Evolutionary conservation across 2,797 vertebrate species (phyloP), one percentile per base, ranked within the genome.

Genomic region (Micrastur ruficollis): DNA sequence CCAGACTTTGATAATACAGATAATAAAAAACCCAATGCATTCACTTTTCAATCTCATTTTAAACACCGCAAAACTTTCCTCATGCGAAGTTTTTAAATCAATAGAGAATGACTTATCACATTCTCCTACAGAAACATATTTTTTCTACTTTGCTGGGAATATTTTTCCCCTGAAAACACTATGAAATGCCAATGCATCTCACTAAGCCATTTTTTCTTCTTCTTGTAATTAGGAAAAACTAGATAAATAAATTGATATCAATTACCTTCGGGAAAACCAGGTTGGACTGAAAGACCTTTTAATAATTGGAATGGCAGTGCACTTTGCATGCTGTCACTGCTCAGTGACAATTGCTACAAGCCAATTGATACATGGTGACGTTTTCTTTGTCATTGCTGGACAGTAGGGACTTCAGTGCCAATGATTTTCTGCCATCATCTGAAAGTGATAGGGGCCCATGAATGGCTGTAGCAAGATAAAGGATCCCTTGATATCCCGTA

Each of bases 371-470:
- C 27, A 32, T 4, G 14, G 71, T 67, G 76, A 97, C 14, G 90
- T 95, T 98, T 97, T 96, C 97, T 98, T 98, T 98, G 97, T 98
- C 97, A 96, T 94, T 93, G 87, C 91, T 97, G 95, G 93, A 97
- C 96, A 96, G 96, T 65, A 94, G 96, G 80, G 96, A 97, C 92
- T 95, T 97, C 81, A 96, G 70, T 86, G 81, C 86, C 95, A 98
- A 97, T 89, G 98, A 98, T 98, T 98, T 98, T 98, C 98, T 98
- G 98, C 97, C 97, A 97, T 94, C 95, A 88, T 95, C 85, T 94
- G 80, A 97, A 98, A 98, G 95, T 95, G 97, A 97, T 98, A 98
- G 97, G n/a, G 90, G 90, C 89, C 95, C 96, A 93, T 87, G 94
- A 97, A 95, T 71, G 91, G 86, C 86, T 95, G 92, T 50, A 93